phyloP scores from a whole-genome alignment of 2,113 vertebrate genomes.

The Nanger granti region DNA sequence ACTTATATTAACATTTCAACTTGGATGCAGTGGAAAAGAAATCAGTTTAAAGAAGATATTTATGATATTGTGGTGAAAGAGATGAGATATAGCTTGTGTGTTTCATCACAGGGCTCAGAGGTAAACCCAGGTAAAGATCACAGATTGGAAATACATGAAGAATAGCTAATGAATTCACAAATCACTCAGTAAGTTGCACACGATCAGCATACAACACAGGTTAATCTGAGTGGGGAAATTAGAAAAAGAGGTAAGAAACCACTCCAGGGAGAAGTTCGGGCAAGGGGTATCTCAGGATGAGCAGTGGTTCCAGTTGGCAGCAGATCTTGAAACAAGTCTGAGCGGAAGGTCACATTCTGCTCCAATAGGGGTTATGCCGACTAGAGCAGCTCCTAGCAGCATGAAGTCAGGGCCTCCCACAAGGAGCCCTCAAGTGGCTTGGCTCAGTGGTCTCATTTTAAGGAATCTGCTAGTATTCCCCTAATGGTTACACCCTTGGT shows the following conservation, averaged over 20 bases:
- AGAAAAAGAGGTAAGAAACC: background rate
- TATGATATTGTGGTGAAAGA: background rate
- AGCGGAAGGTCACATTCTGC: background rate
- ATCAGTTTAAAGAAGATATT: background rate
- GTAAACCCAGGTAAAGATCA: background rate
- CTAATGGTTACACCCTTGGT: background rate
- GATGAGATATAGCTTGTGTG: background rate
- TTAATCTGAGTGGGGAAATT: background rate
- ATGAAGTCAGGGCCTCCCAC: background rate
- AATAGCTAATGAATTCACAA: background rate
- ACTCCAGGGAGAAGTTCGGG: too few relatives aligned
- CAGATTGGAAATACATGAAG: background rate
- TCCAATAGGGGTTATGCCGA: background rate
- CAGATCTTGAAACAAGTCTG: background rate
- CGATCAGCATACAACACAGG: background rate
- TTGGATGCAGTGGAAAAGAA: background rate
- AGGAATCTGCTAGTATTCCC: background rate
- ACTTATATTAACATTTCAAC: background rate
- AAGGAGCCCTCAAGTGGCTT: background rate
- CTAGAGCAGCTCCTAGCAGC: background rate
- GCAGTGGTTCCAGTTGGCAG: background rate
- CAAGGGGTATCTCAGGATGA: background rate
- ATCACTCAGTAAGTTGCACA: background rate
- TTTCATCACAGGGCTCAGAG: background rate
- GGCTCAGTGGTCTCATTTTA: background rate